Evolutionary conservation across 2,113 vertebrate genomes (phyloP), one percentile per base, ranked within the genome.

Genomic region (Apistogramma diplotaenia): DNA sequence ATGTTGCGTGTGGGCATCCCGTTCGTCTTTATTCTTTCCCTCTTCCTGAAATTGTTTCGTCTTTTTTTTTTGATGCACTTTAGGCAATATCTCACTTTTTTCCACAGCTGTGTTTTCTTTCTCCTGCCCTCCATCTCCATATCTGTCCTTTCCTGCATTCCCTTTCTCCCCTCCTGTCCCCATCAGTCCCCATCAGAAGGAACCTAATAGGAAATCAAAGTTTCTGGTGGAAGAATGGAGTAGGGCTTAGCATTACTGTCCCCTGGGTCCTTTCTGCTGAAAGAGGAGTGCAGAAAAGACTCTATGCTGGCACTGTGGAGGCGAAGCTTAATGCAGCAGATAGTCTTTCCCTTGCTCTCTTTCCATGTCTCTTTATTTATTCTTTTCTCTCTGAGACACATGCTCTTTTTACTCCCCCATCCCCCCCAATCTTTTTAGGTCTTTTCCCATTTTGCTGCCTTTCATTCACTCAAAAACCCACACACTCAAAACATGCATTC

Each of bases 161-260:
- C 81, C 79, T 76, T 75, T 74, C 84, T 85, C 73, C 25, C 55
- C 72, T 19, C 83, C 72, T 83, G 35, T 78, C 83, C 84, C 78
- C 88, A 84, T 89, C 89, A 87, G 95, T 97, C 94, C 96, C 96
- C 96, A 97, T 97, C 97, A 97, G 95, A 94, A 95, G 98, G 97
- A 99, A 99, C 97, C 98, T 96, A 99, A 99, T 99, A 97, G 97
- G 87, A 94, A 99, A 99, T 99, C 98, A 99, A 99, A 99, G 98
- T 98, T 98, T 83, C 85, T 92, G 91, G 87, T 89, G 94, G 95
- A 98, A 93, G 97, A 99, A 99, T 98, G 97, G 97, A 91, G 87
- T 92, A 89, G 92, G 96, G 97, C 97, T 99, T 96, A 98, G 96
- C 95, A 94, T 98, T 94, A 98, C 97, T 96, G 94, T 99, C 98